Evolutionary conservation across 37 sponge, comb jelly and placozoan species (phyloP).

Genomic region (Oscarella lobularis): DNA sequence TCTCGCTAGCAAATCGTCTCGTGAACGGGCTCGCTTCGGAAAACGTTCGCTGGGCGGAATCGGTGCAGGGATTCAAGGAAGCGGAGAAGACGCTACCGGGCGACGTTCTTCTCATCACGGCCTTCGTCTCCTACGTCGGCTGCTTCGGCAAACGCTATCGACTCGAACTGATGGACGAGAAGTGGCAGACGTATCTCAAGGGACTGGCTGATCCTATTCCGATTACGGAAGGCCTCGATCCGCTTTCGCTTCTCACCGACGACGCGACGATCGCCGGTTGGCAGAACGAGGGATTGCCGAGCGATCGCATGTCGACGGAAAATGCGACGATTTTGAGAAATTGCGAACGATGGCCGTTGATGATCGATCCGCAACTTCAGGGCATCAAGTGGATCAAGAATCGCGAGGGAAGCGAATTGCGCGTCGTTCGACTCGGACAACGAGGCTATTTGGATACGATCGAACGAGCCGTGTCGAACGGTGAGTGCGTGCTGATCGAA

Average conservation of each 20-base stretch:
- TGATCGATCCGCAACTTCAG: slow-evolving; percentile 98
- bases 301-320: slow-evolving; percentile 92
- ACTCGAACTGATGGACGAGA: slow-evolving; percentile 40
- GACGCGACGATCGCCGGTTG: slow-evolving; percentile 79
- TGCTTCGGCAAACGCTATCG: slow-evolving; percentile 98
- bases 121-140: slow-evolving; percentile 94
- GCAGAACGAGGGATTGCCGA: slow-evolving; percentile 95
- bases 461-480: slow-evolving; percentile 91
- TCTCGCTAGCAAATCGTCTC: slow-evolving; percentile 84
- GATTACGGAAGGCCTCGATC: slow-evolving; percentile 51
- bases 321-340: slow-evolving; percentile 98
- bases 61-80: slow-evolving; percentile 89
- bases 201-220: slow-evolving; percentile 66
- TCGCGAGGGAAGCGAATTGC: slow-evolving; percentile 67
- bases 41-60: slow-evolving; percentile 87
- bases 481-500: slow-evolving; percentile 85
- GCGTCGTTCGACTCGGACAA: slow-evolving; percentile 82
- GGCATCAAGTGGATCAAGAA: slow-evolving; percentile 97
- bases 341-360: slow-evolving; percentile 87
- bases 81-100: slow-evolving; percentile 86
- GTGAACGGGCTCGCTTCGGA: slow-evolving; percentile 93
- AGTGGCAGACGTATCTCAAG: slow-evolving; percentile 88
- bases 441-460: slow-evolving; percentile 86
- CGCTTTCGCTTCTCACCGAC: slow-evolving; percentile 75
- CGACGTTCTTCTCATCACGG: slow-evolving; percentile 90